Percentiles rank a stretch among this genome's conserved stretches.
Conservation (phyloP, 2,113 vertebrate species). For the Sigmodon hispidus region DNA sequence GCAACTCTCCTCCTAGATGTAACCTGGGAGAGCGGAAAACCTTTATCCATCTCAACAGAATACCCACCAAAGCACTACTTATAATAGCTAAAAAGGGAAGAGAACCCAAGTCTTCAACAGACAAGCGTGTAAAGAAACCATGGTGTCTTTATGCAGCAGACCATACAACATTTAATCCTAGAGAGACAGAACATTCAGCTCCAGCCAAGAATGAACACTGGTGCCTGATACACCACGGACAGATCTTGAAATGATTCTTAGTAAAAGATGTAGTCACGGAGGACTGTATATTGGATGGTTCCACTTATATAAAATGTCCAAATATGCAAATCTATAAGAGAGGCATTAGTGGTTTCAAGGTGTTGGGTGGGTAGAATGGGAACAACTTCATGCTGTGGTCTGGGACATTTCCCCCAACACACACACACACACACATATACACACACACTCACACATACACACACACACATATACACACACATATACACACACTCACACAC, state of each 20-base stretch:
- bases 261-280: neutral
- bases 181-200: neutral
- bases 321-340: neutral
- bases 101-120: neutral
- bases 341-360: neutral
- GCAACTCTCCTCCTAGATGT: neutral
- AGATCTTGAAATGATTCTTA: neutral
- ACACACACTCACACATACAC: neutral
- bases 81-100: neutral
- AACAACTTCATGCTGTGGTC: neutral
- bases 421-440: neutral
- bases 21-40: neutral
- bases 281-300: too few species aligned
- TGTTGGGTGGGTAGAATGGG: neutral
- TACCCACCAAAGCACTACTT: neutral
- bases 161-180: neutral
- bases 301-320: neutral
- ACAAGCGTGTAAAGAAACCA: neutral
- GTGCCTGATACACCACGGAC: rapidly evolving
- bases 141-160: neutral
- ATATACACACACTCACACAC: too few species aligned
- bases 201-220: neutral
- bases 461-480: too few species aligned
- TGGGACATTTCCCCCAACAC: neutral
- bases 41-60: neutral